Conservation (phyloP, 2,113 vertebrate genomes). For the Guaruba guarouba region DNA sequence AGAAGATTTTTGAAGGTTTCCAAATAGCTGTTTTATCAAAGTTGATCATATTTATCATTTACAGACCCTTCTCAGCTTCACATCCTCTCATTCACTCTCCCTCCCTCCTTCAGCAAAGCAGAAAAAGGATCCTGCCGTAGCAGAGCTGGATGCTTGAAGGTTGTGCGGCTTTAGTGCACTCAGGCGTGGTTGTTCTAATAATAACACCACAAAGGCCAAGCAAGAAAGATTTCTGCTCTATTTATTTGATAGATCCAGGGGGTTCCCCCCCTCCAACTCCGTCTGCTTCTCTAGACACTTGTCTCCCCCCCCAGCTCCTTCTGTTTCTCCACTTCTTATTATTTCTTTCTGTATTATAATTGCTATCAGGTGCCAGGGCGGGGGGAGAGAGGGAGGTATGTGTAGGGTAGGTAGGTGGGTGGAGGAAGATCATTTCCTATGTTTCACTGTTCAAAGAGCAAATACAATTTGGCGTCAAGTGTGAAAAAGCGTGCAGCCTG, state of each 20-base stretch:
- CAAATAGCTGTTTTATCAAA: constrained; percentile 33
- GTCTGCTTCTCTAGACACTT: constrained; percentile 41
- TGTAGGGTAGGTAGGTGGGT: not conserved
- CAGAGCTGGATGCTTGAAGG: constrained; percentile 48
- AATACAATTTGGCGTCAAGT: not conserved
- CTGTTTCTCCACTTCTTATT: not conserved
- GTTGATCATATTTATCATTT: constrained; percentile 26
- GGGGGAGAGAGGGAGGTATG: not conserved
- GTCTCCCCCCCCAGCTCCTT: not conserved
- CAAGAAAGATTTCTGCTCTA: constrained; percentile 71
- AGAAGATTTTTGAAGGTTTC: constrained; percentile 40
- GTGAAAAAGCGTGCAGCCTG: not conserved
- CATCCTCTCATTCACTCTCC: not conserved
- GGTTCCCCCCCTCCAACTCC: constrained; percentile 5
- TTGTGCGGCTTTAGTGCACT: constrained; percentile 47
- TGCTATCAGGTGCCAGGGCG: not conserved
- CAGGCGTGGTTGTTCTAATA: constrained; percentile 69
- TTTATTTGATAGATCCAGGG: constrained; percentile 62
- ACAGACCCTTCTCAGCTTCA: not conserved
- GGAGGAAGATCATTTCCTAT: not conserved
- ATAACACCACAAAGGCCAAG: constrained; percentile 70
- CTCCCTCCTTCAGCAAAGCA: not conserved
- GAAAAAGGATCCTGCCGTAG: not conserved
- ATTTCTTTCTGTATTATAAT: not conserved
- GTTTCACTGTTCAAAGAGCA: not conserved